Evolutionary conservation across 2,113 vertebrate genomes (phyloP).

Genomic region (Cromileptes altivelis): DNA sequence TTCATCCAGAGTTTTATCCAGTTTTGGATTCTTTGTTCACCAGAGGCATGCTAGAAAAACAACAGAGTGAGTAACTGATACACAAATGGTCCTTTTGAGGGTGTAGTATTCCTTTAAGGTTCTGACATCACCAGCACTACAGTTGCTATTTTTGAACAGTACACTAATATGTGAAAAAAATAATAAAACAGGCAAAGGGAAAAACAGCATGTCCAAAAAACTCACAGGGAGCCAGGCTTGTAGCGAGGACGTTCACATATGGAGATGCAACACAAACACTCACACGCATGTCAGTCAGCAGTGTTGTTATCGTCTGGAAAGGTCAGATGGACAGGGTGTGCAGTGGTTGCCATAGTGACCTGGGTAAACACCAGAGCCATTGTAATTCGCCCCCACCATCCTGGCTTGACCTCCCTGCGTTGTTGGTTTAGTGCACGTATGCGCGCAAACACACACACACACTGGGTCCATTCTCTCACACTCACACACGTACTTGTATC

Average conservation of each 20-base stretch:
- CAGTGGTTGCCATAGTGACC: constrained; percentile 66
- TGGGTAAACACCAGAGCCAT: constrained; percentile 68
- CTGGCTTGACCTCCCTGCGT: constrained; percentile 39
- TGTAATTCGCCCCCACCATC: constrained; percentile 47
- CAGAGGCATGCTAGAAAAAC: too few relatives aligned
- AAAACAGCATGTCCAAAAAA: not conserved
- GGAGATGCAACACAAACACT: constrained; percentile 34
- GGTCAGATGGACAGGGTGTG: constrained; percentile 58
- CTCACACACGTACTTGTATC: not conserved
- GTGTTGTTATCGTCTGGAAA: constrained; percentile 68
- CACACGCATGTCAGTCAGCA: constrained; percentile 38
- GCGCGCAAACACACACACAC: not conserved
- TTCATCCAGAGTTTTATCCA: too few relatives aligned
- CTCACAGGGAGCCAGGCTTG: not conserved
- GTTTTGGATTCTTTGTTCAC: too few relatives aligned
- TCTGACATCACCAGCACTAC: too few relatives aligned
- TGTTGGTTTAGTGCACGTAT: constrained; percentile 51
- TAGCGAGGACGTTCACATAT: constrained; percentile 18
- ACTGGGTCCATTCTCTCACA: not conserved
- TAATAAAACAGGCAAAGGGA: not conserved
- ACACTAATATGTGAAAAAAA: too few relatives aligned
- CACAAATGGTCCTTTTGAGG: too few relatives aligned
- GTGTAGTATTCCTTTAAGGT: too few relatives aligned
- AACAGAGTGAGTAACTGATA: too few relatives aligned
- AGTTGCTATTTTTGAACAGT: too few relatives aligned